Evolutionary conservation across 1,140 invertebrate species (phyloP), one percentile per base, ranked within the genome.

Genomic region (Habropoda laboriosa): DNA sequence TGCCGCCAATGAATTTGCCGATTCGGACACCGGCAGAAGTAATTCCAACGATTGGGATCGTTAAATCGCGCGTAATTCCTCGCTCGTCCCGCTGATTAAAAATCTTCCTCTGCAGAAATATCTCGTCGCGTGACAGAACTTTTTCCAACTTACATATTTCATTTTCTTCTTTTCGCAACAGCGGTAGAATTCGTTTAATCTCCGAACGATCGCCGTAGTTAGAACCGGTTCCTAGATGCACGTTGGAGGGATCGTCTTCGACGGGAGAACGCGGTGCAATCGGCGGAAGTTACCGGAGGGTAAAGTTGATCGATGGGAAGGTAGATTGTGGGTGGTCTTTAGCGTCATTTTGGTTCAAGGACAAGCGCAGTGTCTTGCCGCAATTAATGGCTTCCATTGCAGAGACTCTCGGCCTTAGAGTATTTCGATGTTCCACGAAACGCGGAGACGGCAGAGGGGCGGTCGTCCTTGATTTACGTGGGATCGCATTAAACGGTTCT

Each of bases 401-500:
- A 68, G 63, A 68, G 58, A 68, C 70, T 73, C 35, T 45, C 61
- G 71, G 76, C 81, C 70, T 77, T 83, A 83, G 78, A 79, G 66
- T 86, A 87, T 86, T 87, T 86, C 81, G 85, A 85, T 82, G 83
- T 82, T 70, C 85, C 60, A 60, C 60, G 80, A 86, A 78, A 87
- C 68, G 78, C 66, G 77, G 77, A 72, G 80, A 80, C 75, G 80
- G 74, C 75, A 79, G 72, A 66, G 63, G 68, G 78, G 53, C 53
- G 53, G 84, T 60, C 74, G 74, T 21, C 70, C 79, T 67, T 87
- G 86, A 89, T 88, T 87, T 85, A 84, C 87, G 79, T 80, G 75
- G 64, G 78, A 87, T 81, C 85, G 74, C 78, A 87, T 87, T 87
- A 88, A 88, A 89, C 82, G 83, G 79, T 88, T 87, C 87, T 88